These are phyloP conservation scores for Hyphantria cunea DNA, from an alignment of 1,140 invertebrate genomes.

Conservation along the genomic window DNA sequence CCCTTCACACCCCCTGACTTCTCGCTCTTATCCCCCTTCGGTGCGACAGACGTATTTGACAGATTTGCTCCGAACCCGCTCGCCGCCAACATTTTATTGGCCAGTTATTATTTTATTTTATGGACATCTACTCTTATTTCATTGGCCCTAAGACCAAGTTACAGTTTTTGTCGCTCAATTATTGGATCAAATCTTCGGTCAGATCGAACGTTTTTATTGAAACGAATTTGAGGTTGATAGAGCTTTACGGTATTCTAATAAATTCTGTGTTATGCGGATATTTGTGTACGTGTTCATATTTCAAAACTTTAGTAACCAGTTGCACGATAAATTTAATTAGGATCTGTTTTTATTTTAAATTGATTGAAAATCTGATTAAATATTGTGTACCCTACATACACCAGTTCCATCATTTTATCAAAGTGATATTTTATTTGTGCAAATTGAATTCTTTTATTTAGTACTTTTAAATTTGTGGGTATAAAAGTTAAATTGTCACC, in stretches of 20 bases:
- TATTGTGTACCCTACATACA: too few species aligned
- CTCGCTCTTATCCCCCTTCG: slow-evolving; percentile 57
- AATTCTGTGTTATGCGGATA: too few species aligned
- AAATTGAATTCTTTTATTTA: too few species aligned
- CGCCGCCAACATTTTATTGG: slow-evolving; percentile 69
- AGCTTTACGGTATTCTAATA: too few species aligned
- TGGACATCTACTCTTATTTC: slow-evolving; percentile 77
- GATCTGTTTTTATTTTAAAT: too few species aligned
- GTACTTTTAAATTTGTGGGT: too few species aligned
- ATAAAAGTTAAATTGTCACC: slow-evolving; percentile 5
- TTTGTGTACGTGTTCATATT: too few species aligned
- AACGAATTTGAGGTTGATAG: slow-evolving; percentile 54
- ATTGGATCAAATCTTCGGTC: slow-evolving; percentile 68
- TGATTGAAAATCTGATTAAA: too few species aligned
- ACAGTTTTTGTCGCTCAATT: slow-evolving; percentile 70
- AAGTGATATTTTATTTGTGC: too few species aligned
- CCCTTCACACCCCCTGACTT: slow-evolving; percentile 47
- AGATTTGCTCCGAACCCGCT: slow-evolving; percentile 60
- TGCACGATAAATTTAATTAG: too few species aligned
- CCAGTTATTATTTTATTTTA: slow-evolving; percentile 80
- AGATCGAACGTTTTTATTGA: slow-evolving; percentile 71
- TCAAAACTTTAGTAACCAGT: too few species aligned
- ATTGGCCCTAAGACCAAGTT: slow-evolving; percentile 68
- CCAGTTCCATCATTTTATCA: too few species aligned
- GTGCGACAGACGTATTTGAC: slow-evolving; percentile 66